Evolutionary conservation across 2,888 invertebrate genomes (phyloP), one percentile per base, ranked within the genome.

Genomic region (Tortrix viridana): DNA sequence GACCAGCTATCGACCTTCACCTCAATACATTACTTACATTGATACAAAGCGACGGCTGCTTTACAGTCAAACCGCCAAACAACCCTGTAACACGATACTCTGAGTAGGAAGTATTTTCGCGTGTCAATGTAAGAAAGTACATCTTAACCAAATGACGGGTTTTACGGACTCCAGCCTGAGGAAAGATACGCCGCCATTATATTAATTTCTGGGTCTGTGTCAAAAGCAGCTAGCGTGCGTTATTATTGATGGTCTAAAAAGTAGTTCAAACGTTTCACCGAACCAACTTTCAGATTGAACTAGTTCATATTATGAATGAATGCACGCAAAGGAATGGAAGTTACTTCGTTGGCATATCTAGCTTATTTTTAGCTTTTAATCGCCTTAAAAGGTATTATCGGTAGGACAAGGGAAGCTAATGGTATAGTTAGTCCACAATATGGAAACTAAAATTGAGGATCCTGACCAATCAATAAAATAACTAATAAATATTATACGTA

Each of bases 21-120:
- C 57, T 32, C 38, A 58, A 63, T 63, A 63, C 57, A 53, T 53
- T 49, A 61, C 54, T 53, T 49, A 61, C 54, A 62, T 63, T 63
- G 41, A 58, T 53, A 63, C 56, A 18, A 57, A 58, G 22, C 41
- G 53, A 53, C n/a, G 19, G 52, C 22, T 52, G 57, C 56, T 52
- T 52, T 19, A 41, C 41, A 52, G 57, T 43, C 26, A 5, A 38
- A 70, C 67, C 55, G 46, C 67, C 60, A 76, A 84, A 88, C 76
- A 81, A 80, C 80, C 73, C 65, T 68, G 75, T 71, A 81, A 80
- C 88, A 88, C 84, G 88, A 82, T 78, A 82, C 74, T 67, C 67
- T 71, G 71, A 79, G 66, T 66, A 78, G 80, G 82, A 82, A 84
- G 79, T 77, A 74, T 81, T 78, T 78, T 76, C 18, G 82, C 78